phyloP scores from a whole-genome alignment of 1,140 invertebrate genomes.

The Eubasilissa regina region DNA sequence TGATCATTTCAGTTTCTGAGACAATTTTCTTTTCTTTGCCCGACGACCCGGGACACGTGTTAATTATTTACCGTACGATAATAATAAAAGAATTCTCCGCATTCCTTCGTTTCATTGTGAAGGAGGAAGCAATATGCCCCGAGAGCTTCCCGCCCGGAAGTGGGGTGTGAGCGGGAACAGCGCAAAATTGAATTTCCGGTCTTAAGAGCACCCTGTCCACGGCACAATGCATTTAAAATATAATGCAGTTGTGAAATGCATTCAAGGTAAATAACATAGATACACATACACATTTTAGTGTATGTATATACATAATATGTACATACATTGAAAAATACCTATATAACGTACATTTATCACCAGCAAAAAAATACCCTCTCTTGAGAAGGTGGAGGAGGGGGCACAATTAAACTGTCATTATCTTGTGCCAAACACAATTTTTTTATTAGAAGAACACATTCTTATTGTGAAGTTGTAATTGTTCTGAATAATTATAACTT shows the following conservation, averaged over 20 bases:
- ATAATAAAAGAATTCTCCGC: slow-evolving; percentile 8
- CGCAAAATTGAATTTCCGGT: slow-evolving; percentile 37
- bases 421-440: too few species aligned
- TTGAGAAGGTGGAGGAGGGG: background rate
- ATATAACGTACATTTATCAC: background rate
- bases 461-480: too few species aligned
- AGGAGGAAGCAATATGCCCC: slow-evolving; percentile 14
- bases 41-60: background rate
- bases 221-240: slow-evolving; percentile 20
- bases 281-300: background rate
- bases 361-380: background rate
- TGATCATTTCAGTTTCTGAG: too few species aligned
- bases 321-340: too few species aligned
- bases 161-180: background rate
- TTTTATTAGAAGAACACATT: too few species aligned
- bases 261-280: background rate
- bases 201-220: slow-evolving; percentile 12
- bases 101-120: background rate
- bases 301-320: too few species aligned
- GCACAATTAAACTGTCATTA: too few species aligned
- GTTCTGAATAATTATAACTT: too few species aligned
- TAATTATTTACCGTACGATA: background rate
- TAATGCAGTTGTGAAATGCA: slow-evolving; percentile 31
- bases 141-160: slow-evolving; percentile 22
- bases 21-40: too few species aligned